Evolutionary conservation across 2,797 vertebrate species (phyloP).

Genomic region (Apogon talboti): DNA sequence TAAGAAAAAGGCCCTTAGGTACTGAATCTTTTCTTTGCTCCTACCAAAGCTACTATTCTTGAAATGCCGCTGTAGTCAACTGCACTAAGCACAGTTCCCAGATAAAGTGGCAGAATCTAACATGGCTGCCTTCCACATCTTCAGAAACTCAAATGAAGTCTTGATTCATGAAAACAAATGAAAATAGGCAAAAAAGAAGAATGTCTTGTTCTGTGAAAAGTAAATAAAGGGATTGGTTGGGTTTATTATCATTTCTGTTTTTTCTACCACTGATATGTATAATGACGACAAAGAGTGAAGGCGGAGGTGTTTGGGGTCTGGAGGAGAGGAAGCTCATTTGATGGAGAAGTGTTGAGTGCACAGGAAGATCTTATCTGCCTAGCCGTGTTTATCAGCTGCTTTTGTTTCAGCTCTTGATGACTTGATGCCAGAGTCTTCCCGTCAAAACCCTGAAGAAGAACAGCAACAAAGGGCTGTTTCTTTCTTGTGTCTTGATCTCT

Average conservation of each 20-base stretch:
- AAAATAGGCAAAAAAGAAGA: neutral
- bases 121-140: conserved; percentile 24
- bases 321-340: conserved; percentile 60
- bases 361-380: conserved; percentile 70
- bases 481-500: conserved; percentile 58
- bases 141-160: conserved; percentile 25
- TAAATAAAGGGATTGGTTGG: conserved; percentile 1
- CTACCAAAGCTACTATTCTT: conserved; percentile 10
- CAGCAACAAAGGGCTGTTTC: conserved; percentile 70
- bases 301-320: conserved; percentile 39
- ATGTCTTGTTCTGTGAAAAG: conserved; percentile 2
- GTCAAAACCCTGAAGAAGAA: conserved; percentile 49
- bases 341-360: conserved; percentile 71
- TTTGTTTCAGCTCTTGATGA: conserved; percentile 74
- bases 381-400: conserved; percentile 72
- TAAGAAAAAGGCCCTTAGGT: conserved; percentile 29
- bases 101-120: conserved; percentile 38
- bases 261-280: conserved; percentile 5
- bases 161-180: conserved; percentile 12
- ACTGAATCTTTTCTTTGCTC: conserved; percentile 23
- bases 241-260: conserved; percentile 36
- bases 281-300: conserved; percentile 32
- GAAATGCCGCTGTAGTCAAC: conserved; percentile 20
- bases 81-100: conserved; percentile 22
- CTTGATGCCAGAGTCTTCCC: conserved; percentile 66